phyloP scores from a whole-genome alignment of 2,113 vertebrate genomes.

The Myiagra hebetior region DNA sequence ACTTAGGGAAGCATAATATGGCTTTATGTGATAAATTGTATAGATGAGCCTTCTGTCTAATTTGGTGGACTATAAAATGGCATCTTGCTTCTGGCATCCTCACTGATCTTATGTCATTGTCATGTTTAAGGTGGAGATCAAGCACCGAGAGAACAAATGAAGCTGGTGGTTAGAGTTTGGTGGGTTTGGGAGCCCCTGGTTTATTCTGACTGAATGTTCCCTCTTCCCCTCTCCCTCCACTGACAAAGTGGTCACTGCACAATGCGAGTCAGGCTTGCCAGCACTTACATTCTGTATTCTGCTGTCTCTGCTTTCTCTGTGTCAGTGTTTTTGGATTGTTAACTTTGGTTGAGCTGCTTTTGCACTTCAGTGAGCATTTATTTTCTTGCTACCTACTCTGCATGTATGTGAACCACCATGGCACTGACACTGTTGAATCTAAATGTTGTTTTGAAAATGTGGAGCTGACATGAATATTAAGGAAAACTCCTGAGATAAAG shows the following conservation, averaged over 20 bases:
- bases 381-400: not conserved
- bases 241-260: not conserved
- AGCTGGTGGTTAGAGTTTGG: not conserved
- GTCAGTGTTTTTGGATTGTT: constrained; percentile 5
- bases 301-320: not conserved
- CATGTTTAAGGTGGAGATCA: not conserved
- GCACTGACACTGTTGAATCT: not conserved
- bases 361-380: not conserved
- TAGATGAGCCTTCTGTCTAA: not conserved
- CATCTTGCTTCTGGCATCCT: not conserved
- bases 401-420: not conserved
- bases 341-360: constrained; percentile 30
- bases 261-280: not conserved
- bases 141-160: not conserved
- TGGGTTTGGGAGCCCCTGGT: not conserved
- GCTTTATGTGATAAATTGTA: not conserved
- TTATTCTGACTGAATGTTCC: not conserved
- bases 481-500: not conserved
- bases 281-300: not conserved
- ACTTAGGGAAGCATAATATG: not conserved
- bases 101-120: not conserved
- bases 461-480: constrained; percentile 1
- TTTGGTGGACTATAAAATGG: not conserved
- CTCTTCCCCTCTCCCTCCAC: not conserved
- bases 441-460: constrained; percentile 23